Percentiles rank a stretch among this genome's conserved stretches.
Conservation (phyloP, 2,888 invertebrate species). For the Zhuqinia jingwanae region DNA sequence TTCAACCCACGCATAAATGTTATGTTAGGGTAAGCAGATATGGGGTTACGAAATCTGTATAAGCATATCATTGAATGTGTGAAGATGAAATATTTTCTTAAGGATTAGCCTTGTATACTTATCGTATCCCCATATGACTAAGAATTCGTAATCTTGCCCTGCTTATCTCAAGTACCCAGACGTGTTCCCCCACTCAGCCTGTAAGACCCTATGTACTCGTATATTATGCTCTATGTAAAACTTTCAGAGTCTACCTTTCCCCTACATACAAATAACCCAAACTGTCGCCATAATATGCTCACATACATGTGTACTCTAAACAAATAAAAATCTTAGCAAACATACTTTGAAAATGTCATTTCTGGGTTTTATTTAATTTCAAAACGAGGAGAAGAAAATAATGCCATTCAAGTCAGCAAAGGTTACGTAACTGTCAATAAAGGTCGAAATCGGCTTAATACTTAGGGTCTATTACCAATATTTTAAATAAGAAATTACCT, state of each 20-base stretch:
- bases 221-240: not conserved
- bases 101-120: not conserved
- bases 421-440: not conserved
- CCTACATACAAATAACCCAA: too few species aligned
- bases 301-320: not conserved
- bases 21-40: not conserved
- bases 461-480: not conserved
- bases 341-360: not conserved
- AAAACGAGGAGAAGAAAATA: not conserved
- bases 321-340: not conserved
- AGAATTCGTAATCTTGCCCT: not conserved
- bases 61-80: not conserved
- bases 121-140: not conserved
- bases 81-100: not conserved
- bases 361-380: not conserved
- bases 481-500: not conserved
- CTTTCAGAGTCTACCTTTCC: not conserved
- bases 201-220: not conserved
- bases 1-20: too few species aligned
- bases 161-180: conserved; percentile 14
- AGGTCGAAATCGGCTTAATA: not conserved
- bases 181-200: not conserved
- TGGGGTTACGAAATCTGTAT: not conserved
- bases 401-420: not conserved
- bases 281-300: not conserved